These are phyloP conservation scores for Candoia aspera DNA, from an alignment of 2,113 vertebrate species.

Conservation along the genomic window DNA sequence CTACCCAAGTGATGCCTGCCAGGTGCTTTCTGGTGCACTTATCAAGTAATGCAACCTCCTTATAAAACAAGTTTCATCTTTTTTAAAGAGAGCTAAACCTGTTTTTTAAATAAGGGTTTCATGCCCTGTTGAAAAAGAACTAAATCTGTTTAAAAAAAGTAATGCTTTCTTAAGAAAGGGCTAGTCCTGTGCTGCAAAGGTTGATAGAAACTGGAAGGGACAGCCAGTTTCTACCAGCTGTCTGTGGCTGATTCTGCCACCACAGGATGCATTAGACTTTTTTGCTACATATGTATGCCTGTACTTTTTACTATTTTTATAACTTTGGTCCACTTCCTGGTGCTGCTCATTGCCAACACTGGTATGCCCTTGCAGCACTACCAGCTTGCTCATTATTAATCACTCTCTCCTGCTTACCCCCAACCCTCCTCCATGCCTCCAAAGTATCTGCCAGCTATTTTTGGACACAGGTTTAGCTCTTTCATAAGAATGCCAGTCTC, in stretches of 20 bases:
- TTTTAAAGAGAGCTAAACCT: not conserved
- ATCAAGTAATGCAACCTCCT: not conserved
- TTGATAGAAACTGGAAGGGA: not conserved
- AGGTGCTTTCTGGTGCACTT: not conserved
- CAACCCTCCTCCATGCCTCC: not conserved
- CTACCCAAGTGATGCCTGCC: not conserved
- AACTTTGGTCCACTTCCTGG: not conserved
- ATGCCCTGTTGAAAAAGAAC: not conserved
- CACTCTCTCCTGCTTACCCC: not conserved
- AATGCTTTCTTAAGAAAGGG: not conserved
- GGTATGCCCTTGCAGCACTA: not conserved
- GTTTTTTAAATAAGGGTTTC: not conserved
- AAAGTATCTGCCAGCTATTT: not conserved
- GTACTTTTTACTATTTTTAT: not conserved
- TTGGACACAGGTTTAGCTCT: not conserved
- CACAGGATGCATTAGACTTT: not conserved
- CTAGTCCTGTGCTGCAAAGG: not conserved
- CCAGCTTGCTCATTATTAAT: not conserved
- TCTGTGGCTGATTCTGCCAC: not conserved
- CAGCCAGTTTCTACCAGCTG: not conserved
- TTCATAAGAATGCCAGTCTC: not conserved
- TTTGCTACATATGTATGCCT: not conserved
- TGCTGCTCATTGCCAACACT: not conserved
- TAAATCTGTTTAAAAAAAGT: not conserved
- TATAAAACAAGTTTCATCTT: not conserved